Conservation (phyloP, 2,888 invertebrate genomes). For the Drosophila buzzatii region DNA sequence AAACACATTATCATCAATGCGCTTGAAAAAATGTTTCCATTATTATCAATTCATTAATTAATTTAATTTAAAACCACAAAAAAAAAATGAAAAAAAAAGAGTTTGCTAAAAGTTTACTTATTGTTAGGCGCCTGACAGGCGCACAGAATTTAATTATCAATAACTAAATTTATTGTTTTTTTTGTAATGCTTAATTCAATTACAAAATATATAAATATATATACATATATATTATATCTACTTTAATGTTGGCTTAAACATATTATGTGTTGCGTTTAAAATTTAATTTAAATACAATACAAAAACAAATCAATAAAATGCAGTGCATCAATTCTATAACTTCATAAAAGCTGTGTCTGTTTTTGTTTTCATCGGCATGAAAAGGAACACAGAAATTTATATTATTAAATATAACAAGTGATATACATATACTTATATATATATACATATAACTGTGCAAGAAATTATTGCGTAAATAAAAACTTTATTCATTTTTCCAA, state of each 20-base stretch:
- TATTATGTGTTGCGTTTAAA: constrained; percentile 76
- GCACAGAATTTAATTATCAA: constrained; percentile 61
- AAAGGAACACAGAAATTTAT: constrained; percentile 17
- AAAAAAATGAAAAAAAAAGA: constrained; percentile 34
- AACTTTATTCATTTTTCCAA: constrained; percentile 64
- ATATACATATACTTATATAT: constrained; percentile 54
- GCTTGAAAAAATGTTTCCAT: constrained; percentile 73
- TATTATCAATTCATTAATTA: constrained; percentile 67
- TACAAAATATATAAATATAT: constrained; percentile 52
- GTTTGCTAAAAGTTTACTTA: constrained; percentile 66
- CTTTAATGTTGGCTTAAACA: constrained; percentile 73
- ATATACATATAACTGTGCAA: constrained; percentile 40
- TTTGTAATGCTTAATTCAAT: constrained; percentile 70
- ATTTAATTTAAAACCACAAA: constrained; percentile 31
- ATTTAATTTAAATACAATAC: constrained; percentile 73
- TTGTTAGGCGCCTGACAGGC: constrained; percentile 64
- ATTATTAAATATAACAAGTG: constrained; percentile 58
- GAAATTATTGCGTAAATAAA: constrained; percentile 57
- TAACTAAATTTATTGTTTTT: constrained; percentile 76
- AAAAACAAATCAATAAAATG: constrained; percentile 54
- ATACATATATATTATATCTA: constrained; percentile 50
- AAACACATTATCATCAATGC: constrained; percentile 57
- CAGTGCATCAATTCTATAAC: constrained; percentile 69
- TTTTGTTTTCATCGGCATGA: constrained; percentile 27
- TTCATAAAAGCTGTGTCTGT: constrained; percentile 55